A percentile compares a stretch with the other conserved stretches of the same genome.
Conservation (phyloP, 2,113 vertebrate species). For the Datnioides undecimradiatus region DNA sequence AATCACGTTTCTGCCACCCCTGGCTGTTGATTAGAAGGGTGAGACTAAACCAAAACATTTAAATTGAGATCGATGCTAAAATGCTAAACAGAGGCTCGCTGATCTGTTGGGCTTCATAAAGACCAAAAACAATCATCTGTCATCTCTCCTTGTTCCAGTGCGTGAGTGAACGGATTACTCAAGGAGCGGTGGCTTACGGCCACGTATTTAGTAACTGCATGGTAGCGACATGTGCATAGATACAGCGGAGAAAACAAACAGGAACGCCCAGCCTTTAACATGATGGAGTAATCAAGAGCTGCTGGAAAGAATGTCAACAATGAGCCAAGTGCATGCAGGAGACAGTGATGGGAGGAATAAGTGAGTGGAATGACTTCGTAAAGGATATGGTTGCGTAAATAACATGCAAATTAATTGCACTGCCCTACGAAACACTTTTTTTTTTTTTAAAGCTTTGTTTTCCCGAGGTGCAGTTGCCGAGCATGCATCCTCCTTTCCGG, state of each 20-base stretch:
- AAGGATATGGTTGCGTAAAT: constrained; percentile 9
- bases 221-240: constrained; percentile 74
- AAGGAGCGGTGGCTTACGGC: constrained; percentile 46
- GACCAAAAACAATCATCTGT: constrained; percentile 23
- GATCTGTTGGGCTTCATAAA: constrained; percentile 2
- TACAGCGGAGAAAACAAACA: constrained; percentile 81
- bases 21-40: background rate
- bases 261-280: constrained; percentile 75
- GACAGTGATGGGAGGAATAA: constrained; percentile 20
- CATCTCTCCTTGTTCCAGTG: constrained; percentile 3
- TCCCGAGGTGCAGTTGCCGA: background rate
- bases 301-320: constrained; percentile 79
- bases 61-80: background rate
- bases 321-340: constrained; percentile 64
- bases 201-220: constrained; percentile 58
- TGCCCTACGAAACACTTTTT: background rate
- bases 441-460: background rate
- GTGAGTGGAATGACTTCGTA: constrained; percentile 1
- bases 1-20: background rate
- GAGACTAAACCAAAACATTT: background rate
- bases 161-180: constrained; percentile 38
- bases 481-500: background rate
- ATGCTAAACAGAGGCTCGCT: background rate
- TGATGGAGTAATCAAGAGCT: constrained; percentile 76
- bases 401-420: constrained; percentile 7